Conservation (phyloP, 1,140 invertebrate species). For the Cherax quadricarinatus region DNA sequence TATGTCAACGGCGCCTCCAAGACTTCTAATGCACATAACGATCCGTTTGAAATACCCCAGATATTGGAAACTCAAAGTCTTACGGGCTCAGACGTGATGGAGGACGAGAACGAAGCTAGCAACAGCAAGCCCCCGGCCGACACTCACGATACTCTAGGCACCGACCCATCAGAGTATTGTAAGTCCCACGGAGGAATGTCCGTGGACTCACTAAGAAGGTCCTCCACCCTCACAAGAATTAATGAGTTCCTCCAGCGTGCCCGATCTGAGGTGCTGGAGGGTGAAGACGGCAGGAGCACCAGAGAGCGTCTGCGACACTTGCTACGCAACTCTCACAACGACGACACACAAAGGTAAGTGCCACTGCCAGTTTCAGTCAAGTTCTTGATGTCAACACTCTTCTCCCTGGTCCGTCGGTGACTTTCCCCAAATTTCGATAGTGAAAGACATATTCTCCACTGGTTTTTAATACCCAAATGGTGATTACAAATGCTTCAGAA, state of each 20-base stretch:
- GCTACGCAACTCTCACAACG: constrained; percentile 39
- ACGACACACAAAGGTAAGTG: constrained; percentile 56
- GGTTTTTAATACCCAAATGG: no score
- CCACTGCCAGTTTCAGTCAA: no score
- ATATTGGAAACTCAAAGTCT: constrained; percentile 17
- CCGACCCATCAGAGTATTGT: not conserved
- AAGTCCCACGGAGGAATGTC: constrained; percentile 14
- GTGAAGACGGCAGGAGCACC: constrained; percentile 35
- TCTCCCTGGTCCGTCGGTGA: no score
- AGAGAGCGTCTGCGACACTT: constrained; percentile 42
- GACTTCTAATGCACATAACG: not conserved
- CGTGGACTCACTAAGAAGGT: constrained; percentile 30
- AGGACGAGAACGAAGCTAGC: not conserved
- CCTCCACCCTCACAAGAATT: constrained; percentile 52
- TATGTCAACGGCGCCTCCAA: constrained; percentile 40
- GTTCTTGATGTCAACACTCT: not conserved
- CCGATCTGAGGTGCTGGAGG: constrained; percentile 55
- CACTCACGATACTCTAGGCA: not conserved
- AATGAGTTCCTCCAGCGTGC: constrained; percentile 58
- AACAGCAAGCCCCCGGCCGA: not conserved
- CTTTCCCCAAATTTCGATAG: no score
- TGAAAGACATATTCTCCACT: no score
- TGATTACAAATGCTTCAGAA: no score
- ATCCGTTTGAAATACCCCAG: constrained; percentile 4
- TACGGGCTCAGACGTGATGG: not conserved